A percentile compares a stretch with the other conserved stretches of the same genome.
Evolutionary conservation across 1,140 invertebrate species (phyloP).

Genomic region (Alviniconcha marisindica): DNA sequence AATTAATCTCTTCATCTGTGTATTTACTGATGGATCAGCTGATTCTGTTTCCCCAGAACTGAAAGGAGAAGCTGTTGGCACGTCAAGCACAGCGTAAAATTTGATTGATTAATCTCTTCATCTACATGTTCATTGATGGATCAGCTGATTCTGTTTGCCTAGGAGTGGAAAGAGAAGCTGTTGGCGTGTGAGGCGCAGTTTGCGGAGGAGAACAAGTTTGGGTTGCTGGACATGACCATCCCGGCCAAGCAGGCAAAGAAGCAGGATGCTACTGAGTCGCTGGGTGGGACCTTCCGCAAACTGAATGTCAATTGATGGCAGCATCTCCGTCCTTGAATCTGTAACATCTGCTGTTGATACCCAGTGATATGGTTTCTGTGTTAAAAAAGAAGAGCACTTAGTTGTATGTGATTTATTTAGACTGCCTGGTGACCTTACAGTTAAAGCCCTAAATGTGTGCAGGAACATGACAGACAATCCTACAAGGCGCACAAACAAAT

Average conservation of each 20-base stretch:
- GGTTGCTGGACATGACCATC: conserved; percentile 38
- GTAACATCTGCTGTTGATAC: too few relatives aligned
- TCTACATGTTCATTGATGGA: neutral
- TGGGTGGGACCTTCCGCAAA: conserved; percentile 53
- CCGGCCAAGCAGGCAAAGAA: conserved; percentile 34
- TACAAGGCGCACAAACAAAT: too few relatives aligned
- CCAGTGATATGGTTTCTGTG: too few relatives aligned
- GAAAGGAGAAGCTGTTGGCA: too few relatives aligned
- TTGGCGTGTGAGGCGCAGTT: conserved; percentile 55
- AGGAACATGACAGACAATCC: too few relatives aligned
- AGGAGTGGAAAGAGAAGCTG: conserved; percentile 55
- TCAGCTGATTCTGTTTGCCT: conserved; percentile 16
- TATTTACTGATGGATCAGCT: neutral
- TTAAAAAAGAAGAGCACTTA: too few relatives aligned
- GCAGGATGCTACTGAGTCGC: conserved; percentile 50
- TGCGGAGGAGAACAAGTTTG: conserved; percentile 56
- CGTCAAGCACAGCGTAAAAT: conserved; percentile 20
- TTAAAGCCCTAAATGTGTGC: too few relatives aligned
- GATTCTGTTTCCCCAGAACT: conserved; percentile 44
- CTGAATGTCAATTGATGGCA: conserved; percentile 47
- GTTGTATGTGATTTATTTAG: too few relatives aligned
- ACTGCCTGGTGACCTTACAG: too few relatives aligned
- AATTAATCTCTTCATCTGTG: too few relatives aligned
- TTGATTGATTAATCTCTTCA: neutral
- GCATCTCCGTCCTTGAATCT: too few relatives aligned